Conservation (phyloP, 2,113 vertebrate species). For the Pimephales promelas region DNA sequence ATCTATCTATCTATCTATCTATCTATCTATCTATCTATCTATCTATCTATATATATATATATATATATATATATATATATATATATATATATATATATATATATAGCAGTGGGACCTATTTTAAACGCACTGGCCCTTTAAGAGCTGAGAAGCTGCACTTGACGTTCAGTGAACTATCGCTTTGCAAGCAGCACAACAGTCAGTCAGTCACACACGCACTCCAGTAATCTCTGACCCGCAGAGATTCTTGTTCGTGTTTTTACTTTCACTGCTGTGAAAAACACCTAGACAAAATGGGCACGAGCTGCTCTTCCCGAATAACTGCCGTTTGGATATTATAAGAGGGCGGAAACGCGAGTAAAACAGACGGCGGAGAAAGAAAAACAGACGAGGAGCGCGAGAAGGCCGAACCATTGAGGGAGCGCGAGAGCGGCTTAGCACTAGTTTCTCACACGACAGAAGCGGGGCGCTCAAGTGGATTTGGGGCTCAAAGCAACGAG, state of each 20-base stretch:
- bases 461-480: constrained; percentile 18
- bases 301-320: background rate
- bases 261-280: background rate
- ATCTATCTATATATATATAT: background rate
- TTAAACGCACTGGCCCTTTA: constrained; percentile 47
- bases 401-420: constrained; percentile 44
- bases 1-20: background rate
- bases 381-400: constrained; percentile 63
- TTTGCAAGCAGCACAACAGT: constrained; percentile 26
- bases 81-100: background rate
- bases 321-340: constrained; percentile 9
- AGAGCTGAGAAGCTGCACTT: constrained; percentile 31
- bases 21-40: background rate
- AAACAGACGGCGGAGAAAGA: constrained; percentile 52
- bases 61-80: too few species aligned
- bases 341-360: constrained; percentile 53
- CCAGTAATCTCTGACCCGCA: background rate
- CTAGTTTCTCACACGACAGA: constrained; percentile 60
- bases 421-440: constrained; percentile 58
- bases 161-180: constrained; percentile 28
- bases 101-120: background rate
- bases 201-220: background rate
- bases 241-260: constrained; percentile 12
- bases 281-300: background rate
- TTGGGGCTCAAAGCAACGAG: constrained; percentile 17